phyloP scores from a whole-genome alignment of 2,113 vertebrate species.

The Petrocephalus zakoni region DNA sequence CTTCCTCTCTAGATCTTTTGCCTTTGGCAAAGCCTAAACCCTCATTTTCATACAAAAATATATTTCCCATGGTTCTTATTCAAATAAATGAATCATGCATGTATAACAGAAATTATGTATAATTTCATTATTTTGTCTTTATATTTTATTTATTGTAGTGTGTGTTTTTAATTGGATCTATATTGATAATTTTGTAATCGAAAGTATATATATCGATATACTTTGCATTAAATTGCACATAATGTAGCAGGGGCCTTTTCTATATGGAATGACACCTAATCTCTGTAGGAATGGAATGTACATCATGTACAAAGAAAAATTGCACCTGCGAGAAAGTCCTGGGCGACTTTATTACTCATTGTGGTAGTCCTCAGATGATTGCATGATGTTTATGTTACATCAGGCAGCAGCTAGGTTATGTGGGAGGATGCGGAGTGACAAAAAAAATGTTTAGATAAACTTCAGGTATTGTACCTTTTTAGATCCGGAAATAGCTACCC shows the following conservation, averaged over 20 bases:
- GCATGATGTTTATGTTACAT: constrained; percentile 53
- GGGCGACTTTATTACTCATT: constrained; percentile 39
- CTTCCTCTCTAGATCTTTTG: background rate
- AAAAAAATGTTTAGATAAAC: constrained; percentile 56
- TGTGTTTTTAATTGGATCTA: background rate
- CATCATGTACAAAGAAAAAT: background rate
- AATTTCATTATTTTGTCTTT: background rate
- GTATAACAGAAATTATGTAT: background rate
- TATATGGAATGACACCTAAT: background rate
- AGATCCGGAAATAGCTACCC: constrained; percentile 37
- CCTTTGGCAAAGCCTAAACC: background rate
- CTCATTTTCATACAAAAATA: background rate
- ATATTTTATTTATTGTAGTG: background rate
- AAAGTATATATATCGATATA: too few relatives aligned
- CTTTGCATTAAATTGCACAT: background rate
- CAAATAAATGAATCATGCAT: background rate
- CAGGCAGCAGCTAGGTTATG: constrained; percentile 45
- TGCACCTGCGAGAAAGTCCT: background rate
- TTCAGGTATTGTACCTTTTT: constrained; percentile 37
- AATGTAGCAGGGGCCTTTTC: background rate
- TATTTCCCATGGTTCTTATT: background rate
- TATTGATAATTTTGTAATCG: background rate
- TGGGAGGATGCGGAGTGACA: constrained; percentile 43
- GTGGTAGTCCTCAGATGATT: constrained; percentile 44
- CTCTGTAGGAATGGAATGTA: constrained; percentile 1